Conservation (phyloP, 2,113 vertebrate species). For the Siphamia tubifer region DNA sequence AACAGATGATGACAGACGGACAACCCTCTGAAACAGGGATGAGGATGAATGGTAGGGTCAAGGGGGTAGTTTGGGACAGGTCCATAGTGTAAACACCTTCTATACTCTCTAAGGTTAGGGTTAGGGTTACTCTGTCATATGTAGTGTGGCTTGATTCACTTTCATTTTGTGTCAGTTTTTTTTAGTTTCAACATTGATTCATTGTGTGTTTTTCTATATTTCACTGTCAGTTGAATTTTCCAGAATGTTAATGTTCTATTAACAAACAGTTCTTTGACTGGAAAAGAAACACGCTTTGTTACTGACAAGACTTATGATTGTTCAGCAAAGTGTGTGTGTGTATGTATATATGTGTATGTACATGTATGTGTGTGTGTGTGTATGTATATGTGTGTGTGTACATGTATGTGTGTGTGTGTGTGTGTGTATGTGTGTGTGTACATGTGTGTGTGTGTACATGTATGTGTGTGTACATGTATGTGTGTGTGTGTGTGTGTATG, state of each 20-base stretch:
- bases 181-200: too few species aligned
- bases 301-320: constrained; percentile 64
- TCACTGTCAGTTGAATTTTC: constrained; percentile 44
- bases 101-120: too few species aligned
- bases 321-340: constrained; percentile 30
- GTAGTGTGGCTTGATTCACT: too few species aligned
- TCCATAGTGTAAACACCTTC: too few species aligned
- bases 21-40: too few species aligned
- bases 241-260: constrained; percentile 62
- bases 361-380: constrained; percentile 5
- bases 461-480: too few species aligned
- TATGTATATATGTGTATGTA: constrained; percentile 2
- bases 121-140: too few species aligned
- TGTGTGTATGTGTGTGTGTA: constrained; percentile 38
- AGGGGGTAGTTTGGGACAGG: too few species aligned
- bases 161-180: neutral
- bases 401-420: constrained; percentile 42
- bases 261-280: constrained; percentile 67
- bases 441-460: constrained; percentile 43
- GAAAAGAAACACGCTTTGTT: constrained; percentile 71
- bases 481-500: too few species aligned
- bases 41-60: too few species aligned
- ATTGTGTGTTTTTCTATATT: constrained; percentile 33
- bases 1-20: too few species aligned
- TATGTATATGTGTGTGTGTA: constrained; percentile 3